Conservation (phyloP, 2,888 invertebrate species). For the Drosophila sordidula region DNA sequence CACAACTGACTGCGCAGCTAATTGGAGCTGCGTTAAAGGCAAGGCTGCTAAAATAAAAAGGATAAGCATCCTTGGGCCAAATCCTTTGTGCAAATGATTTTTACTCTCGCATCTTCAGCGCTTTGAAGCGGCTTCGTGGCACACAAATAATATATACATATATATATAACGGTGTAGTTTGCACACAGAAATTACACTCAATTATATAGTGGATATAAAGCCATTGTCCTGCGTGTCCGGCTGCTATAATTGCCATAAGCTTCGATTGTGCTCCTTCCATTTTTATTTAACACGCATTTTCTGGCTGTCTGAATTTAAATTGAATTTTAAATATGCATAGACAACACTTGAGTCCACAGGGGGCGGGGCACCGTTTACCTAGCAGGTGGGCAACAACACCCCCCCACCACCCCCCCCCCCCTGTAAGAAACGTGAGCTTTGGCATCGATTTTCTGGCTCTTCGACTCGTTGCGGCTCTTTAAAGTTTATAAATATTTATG, state of each 20-base stretch:
- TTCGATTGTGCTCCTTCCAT: conserved; percentile 34
- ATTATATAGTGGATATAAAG: conserved; percentile 11
- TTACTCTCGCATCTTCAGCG: not conserved
- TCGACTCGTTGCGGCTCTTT: conserved; percentile 38
- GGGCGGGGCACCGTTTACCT: not conserved
- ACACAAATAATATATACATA: conserved; percentile 5
- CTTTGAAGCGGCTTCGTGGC: too few species aligned
- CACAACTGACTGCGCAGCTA: conserved; percentile 63
- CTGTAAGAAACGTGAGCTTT: conserved; percentile 42
- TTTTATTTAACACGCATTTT: conserved; percentile 60
- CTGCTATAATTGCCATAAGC: conserved; percentile 38
- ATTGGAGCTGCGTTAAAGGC: conserved; percentile 44
- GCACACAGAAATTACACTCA: not conserved
- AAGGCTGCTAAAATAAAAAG: conserved; percentile 4
- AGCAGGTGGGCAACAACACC: conserved; percentile 15
- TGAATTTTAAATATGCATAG: conserved; percentile 76
- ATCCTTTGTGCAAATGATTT: conserved; percentile 28
- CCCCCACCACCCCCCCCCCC: too few species aligned
- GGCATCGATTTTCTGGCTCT: conserved; percentile 63
- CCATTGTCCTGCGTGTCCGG: conserved; percentile 4
- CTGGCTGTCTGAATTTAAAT: conserved; percentile 64
- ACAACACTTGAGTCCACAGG: conserved; percentile 23
- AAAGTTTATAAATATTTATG: conserved; percentile 72
- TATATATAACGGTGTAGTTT: not conserved
- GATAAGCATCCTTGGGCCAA: conserved; percentile 13